Conservation (phyloP, 1,140 invertebrate genomes). For the Zophobas atratus region DNA sequence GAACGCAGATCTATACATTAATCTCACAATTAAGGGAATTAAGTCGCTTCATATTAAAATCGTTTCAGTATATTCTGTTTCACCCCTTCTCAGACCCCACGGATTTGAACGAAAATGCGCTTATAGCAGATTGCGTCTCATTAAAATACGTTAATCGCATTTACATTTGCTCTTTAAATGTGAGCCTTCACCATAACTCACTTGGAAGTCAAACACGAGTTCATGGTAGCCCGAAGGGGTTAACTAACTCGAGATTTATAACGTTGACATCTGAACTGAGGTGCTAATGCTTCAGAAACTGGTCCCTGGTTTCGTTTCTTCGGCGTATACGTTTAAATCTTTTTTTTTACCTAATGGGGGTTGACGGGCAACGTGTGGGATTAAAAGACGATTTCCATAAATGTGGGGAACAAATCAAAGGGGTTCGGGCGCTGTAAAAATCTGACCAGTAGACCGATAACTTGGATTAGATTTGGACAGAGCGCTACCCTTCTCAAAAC, state of each 20-base stretch:
- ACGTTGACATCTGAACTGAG: conserved; percentile 60
- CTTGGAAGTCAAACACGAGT: conserved; percentile 63
- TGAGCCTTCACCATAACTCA: conserved; percentile 62
- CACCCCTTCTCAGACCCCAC: conserved; percentile 28
- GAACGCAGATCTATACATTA: neutral
- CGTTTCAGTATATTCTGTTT: conserved; percentile 32
- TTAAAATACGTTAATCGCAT: conserved; percentile 66
- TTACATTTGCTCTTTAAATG: conserved; percentile 63
- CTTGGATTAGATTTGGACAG: conserved; percentile 28
- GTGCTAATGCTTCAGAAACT: conserved; percentile 36
- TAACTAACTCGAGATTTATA: conserved; percentile 63
- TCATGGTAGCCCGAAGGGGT: conserved; percentile 59
- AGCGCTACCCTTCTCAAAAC: conserved; percentile 43
- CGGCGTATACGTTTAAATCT: neutral
- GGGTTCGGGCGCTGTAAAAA: conserved; percentile 23
- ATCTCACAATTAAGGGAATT: conserved; percentile 13
- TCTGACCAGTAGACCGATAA: conserved; percentile 19
- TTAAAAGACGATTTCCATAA: conserved; percentile 33
- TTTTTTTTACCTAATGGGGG: neutral
- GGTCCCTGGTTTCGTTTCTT: conserved; percentile 10
- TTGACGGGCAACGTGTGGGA: conserved; percentile 15
- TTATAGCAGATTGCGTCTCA: conserved; percentile 52
- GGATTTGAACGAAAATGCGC: conserved; percentile 9
- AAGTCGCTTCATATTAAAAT: conserved; percentile 27
- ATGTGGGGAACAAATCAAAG: conserved; percentile 20